A percentile compares a stretch with the other conserved stretches of the same genome.
Evolutionary conservation across 2,113 vertebrate genomes (phyloP).

Genomic region (Ageneiosus marmoratus): DNA sequence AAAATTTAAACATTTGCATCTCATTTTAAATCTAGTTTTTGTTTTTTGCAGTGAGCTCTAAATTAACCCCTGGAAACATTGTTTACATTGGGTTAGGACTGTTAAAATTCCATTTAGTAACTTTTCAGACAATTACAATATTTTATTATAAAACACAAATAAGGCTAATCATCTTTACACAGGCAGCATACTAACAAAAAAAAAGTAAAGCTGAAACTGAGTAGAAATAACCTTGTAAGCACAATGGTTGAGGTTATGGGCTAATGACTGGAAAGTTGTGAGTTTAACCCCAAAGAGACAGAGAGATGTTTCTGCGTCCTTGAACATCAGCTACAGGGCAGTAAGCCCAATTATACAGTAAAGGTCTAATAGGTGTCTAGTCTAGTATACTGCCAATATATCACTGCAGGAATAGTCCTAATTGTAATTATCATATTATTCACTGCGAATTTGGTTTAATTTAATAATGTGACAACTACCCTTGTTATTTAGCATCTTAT

Average conservation of each 20-base stretch:
- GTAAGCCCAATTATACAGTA: background rate
- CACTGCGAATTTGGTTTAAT: background rate
- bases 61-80: background rate
- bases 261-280: background rate
- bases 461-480: background rate
- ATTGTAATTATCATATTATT: background rate
- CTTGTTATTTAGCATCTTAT: no score
- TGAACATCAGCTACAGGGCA: background rate
- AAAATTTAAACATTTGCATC: no score
- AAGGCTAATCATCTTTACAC: background rate
- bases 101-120: constrained; percentile 7
- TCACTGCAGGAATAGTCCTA: background rate
- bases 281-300: background rate
- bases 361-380: background rate
- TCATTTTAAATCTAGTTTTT: no score
- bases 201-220: background rate
- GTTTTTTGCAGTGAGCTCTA: no score
- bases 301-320: background rate
- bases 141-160: background rate
- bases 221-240: background rate
- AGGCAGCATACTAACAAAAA: background rate
- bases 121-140: background rate
- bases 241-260: background rate
- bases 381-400: background rate
- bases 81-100: background rate